Base-by-base conservation (phyloP, 2,113 vertebrate species). In the Nothobranchius kuhntae region DNA sequence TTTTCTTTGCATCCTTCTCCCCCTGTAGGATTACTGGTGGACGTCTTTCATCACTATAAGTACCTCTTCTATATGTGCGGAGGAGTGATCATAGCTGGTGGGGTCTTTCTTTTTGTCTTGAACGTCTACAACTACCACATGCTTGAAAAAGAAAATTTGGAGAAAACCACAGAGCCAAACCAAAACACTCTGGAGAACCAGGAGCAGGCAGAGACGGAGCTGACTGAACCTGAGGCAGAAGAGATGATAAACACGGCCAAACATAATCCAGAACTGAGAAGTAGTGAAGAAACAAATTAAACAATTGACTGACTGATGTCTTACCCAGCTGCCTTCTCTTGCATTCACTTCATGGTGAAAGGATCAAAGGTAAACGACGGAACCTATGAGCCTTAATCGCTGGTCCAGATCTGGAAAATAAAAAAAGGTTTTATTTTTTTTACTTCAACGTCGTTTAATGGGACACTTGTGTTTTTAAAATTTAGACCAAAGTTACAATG, bases 51-150 rank as follows among this genome's bases (percentile, higher is more conserved):
- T 0, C 91, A 94, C 81, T 95, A 95, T 78, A 93, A 86, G 61
- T 94, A 94, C 46, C 91, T 95, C 82, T 95, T 93, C 91, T 75
- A 93, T 72, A 91, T 93, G 89, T 93, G 92, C 50, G 93, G 93
- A n/a, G 54, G 84, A 3, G 92, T 94, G 76, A 94, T 95, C 78
- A 65, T 92, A 65, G 62, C 89, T 21, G 91, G 91, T 0, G 93
- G 94, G 55, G 58, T 90, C 35, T 95, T 95, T 57, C 91, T 95
- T 73, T 94, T 93, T 36, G 56, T 93, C 64, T 92, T 94, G 91
- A 95, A 95, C 88, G 78, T 87, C 66, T 95, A 93, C 81, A 92
- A 94, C 87, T 94, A 95, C 50, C 80, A 77, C 58, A 77, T 88
- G 77, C 80, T 94, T 71, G 89, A 89, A 30, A 91, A 92, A 51